Percentiles rank a stretch among this genome's conserved stretches.
These are phyloP conservation scores for Drosophila siamana DNA, from an alignment of 2,888 invertebrate genomes.

Conservation along the genomic window DNA sequence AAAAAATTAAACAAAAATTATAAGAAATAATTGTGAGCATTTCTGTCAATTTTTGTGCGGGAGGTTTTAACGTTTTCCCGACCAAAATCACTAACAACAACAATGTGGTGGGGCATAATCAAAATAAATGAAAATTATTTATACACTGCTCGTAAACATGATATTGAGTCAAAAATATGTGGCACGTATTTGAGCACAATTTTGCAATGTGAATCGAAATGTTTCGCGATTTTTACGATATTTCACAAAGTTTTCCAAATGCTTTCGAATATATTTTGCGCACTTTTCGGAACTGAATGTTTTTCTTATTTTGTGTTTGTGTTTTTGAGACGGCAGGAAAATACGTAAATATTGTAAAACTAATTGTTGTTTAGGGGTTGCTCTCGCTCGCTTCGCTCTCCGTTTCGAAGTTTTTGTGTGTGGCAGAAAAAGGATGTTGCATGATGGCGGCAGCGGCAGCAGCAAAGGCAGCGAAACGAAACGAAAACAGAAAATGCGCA, in stretches of 20 bases:
- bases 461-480: slow-evolving; percentile 49
- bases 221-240: slow-evolving; percentile 29
- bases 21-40: not conserved
- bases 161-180: slow-evolving; percentile 8
- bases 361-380: slow-evolving; percentile 69
- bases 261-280: slow-evolving; percentile 25
- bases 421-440: slow-evolving; percentile 63
- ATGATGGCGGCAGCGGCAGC: slow-evolving; percentile 19
- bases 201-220: slow-evolving; percentile 17
- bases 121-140: slow-evolving; percentile 2
- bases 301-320: no score
- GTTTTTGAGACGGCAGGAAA: not conserved
- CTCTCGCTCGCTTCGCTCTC: slow-evolving; percentile 22
- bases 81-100: not conserved
- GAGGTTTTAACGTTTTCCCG: not conserved
- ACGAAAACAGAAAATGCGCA: slow-evolving; percentile 79
- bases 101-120: no score
- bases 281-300: slow-evolving; percentile 22
- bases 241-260: slow-evolving; percentile 19
- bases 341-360: slow-evolving; percentile 33
- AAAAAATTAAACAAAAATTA: not conserved
- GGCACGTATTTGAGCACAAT: no score
- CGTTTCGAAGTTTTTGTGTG: slow-evolving; percentile 13
- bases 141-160: slow-evolving; percentile 20
- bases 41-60: not conserved